phyloP scores from a whole-genome alignment of 2,888 invertebrate species.

The Ectemnius lituratus region DNA sequence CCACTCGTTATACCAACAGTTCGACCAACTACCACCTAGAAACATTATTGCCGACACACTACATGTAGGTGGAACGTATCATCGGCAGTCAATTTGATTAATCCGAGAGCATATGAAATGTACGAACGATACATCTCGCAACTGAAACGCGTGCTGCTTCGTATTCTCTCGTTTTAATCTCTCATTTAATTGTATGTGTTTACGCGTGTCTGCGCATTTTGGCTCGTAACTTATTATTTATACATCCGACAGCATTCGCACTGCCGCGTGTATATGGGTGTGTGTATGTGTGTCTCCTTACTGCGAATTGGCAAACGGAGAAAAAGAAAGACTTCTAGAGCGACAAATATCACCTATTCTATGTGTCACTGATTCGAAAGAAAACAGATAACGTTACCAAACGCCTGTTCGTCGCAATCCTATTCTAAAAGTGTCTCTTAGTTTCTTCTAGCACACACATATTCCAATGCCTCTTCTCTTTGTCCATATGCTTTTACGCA shows the following conservation, averaged over 20 bases:
- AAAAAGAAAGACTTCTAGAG: conserved; percentile 35
- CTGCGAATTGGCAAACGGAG: conserved; percentile 47
- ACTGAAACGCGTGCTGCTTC: conserved; percentile 29
- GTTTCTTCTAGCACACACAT: conserved; percentile 21
- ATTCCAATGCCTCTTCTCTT: conserved; percentile 18
- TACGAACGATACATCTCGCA: conserved; percentile 31
- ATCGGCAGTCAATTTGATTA: conserved; percentile 54
- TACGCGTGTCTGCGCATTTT: conserved; percentile 11
- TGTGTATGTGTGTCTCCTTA: conserved; percentile 25
- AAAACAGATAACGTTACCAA: conserved; percentile 24
- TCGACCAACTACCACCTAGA: conserved; percentile 51
- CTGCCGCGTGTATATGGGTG: conserved; percentile 18
- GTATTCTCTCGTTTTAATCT: conserved; percentile 45
- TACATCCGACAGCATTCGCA: conserved; percentile 47
- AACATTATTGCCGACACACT: conserved; percentile 55
- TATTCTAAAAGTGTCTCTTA: conserved; percentile 34
- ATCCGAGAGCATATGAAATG: conserved; percentile 55
- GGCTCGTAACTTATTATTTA: conserved; percentile 50
- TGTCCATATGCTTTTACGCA: conserved; percentile 28
- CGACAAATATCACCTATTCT: conserved; percentile 33
- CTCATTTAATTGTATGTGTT: conserved; percentile 26
- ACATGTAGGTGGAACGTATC: conserved; percentile 48
- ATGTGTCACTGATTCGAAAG: conserved; percentile 27
- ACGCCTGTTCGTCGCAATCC: conserved; percentile 5
- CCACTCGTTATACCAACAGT: conserved; percentile 45